phyloP scores from a whole-genome alignment of 2,888 invertebrate genomes.

The Mechanitis messenoides region DNA sequence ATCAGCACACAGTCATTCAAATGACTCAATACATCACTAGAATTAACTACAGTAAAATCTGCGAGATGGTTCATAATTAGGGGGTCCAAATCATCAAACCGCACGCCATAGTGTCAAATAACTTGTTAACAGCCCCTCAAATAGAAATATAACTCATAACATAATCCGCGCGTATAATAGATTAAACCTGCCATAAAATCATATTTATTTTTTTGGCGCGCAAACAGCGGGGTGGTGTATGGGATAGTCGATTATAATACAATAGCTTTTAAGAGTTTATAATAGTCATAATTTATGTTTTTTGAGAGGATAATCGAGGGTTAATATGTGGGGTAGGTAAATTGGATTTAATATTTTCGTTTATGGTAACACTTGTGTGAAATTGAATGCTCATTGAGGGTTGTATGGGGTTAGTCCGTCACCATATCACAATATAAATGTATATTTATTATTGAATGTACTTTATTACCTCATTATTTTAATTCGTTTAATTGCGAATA shows the following conservation, averaged over 20 bases:
- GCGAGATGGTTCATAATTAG: conserved; percentile 46
- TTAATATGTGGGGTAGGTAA: conserved; percentile 56
- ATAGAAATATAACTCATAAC: conserved; percentile 74
- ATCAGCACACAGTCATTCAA: conserved; percentile 41
- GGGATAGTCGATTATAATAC: conserved; percentile 63
- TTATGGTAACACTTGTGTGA: conserved; percentile 70
- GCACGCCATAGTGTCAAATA: conserved; percentile 71
- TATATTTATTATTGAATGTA: no score
- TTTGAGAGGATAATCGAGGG: conserved; percentile 63
- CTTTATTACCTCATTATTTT: neutral
- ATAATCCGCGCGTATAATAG: conserved; percentile 73
- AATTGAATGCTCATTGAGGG: conserved; percentile 70
- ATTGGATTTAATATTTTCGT: conserved; percentile 76
- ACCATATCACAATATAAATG: neutral
- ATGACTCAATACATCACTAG: neutral
- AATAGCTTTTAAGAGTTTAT: conserved; percentile 65
- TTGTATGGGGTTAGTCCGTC: conserved; percentile 56
- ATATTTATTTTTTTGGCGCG: conserved; percentile 58
- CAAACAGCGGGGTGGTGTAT: conserved; percentile 62
- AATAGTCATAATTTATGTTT: conserved; percentile 72
- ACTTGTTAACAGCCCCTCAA: conserved; percentile 69
- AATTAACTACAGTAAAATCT: conserved; percentile 14
- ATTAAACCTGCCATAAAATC: conserved; percentile 76
- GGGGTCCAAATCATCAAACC: conserved; percentile 39
- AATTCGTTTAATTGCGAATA: conserved; percentile 12